Base-by-base conservation (phyloP, 2,113 vertebrate species). In the Argyrosomus japonicus region DNA sequence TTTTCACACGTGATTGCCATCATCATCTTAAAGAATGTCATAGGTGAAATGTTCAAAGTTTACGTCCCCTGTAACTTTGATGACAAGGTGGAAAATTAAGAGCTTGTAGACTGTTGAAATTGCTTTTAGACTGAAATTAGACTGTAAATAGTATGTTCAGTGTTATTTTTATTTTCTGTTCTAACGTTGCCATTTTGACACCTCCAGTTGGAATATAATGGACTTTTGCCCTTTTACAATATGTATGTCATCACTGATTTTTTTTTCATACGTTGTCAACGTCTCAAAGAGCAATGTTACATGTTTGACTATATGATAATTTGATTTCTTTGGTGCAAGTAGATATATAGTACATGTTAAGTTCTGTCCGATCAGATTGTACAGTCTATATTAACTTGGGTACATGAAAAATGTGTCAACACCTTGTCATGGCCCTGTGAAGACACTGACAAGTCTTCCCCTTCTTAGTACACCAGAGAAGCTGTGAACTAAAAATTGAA, bases 1-100 rank as follows among this genome's bases (percentile, higher is more conserved):
- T 43, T 82, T 67, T 72, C 79, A 82, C 36, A 60, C 2, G 47
- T 60, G 78, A 84, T 74, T 75, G 53, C 54, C n/a, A 79, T 75
- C 68, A 58, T 56, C 13, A 0, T 68, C 63, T 54, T 70, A 47
- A 83, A 84, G 47, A 60, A 67, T n/a, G 15, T 40, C 7, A 7
- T 36, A 1, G 48, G 19, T 40, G 29, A 83, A 75, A 50, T 19
- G 43, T 43, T 43, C 48, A 69, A 74, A 77, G 48, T 43, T 83
- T 23, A 45, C 43, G 50, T 81, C 56, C 50, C 19, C 6, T 19
- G 1, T 9, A 50, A 9, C 21, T 61, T 29, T 53, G 54, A 60
- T 21, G n/a, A n/a, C 65, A 77, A 56, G 23, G 45, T 60, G 12
- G 72, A 62, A 48, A 62, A 43, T 36, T 54, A n/a, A 57, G 53